These are phyloP conservation scores for Pelosia muscerda DNA, from an alignment of 2,888 invertebrate species.

Conservation along the genomic window DNA sequence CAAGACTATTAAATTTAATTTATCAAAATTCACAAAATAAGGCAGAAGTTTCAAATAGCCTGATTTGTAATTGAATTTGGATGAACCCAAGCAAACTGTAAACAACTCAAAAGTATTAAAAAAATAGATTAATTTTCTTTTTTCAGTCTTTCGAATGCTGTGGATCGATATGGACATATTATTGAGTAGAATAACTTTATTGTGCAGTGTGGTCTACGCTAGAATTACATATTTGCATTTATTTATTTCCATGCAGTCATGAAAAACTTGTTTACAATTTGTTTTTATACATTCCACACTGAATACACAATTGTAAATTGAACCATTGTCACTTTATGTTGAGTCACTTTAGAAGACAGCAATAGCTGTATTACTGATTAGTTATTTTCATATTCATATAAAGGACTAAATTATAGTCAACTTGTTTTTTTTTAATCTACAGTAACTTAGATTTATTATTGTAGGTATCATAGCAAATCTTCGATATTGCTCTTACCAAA, in stretches of 20 bases:
- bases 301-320: not conserved
- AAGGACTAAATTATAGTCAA: no score
- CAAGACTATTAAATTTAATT: not conserved
- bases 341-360: not conserved
- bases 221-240: not conserved
- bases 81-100: not conserved
- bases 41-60: not conserved
- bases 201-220: not conserved
- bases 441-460: no score
- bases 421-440: no score
- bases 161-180: not conserved
- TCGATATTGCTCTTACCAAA: no score
- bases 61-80: conserved; percentile 10
- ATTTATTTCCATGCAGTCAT: not conserved
- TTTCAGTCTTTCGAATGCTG: not conserved
- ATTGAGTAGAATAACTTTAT: not conserved
- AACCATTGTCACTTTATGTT: not conserved
- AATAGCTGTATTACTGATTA: not conserved
- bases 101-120: not conserved
- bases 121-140: not conserved
- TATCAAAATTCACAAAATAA: conserved; percentile 1
- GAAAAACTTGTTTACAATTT: not conserved
- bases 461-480: no score
- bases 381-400: no score
- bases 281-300: not conserved